Base-by-base conservation (phyloP, 2,888 invertebrate species). In the Monopis laevigella region DNA sequence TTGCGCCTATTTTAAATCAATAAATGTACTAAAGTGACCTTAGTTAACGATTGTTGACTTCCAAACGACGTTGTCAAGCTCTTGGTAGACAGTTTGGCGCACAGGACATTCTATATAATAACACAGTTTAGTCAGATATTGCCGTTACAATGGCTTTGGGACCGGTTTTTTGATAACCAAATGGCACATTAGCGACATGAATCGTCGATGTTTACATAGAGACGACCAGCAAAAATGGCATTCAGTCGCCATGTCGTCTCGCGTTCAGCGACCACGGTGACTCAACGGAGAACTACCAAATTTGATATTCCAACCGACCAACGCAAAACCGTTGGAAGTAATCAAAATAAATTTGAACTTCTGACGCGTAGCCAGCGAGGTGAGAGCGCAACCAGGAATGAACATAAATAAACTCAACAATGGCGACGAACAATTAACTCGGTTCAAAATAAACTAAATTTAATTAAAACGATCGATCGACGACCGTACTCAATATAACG, bases 241-340 rank as follows among this genome's bases (percentile, higher is more conserved):
- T 32, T 3, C 21, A 17, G 12, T 36, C 36, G 21, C 18, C n/a
- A n/a, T n/a, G n/a, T n/a, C n/a, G n/a, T n/a, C 18, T 17, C 14
- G 42, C 28, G 42, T 38, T 36, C 35, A 41, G 11, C 26, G 41
- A 30, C 36, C 38, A 18, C 38, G 38, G 12, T 42, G 42, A 42
- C 42, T 42, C 42, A 42, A 29, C 11, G 12, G 3, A n/a, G 17
- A 29, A 28, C 28, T 13, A 30, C 42, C 17, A 29, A 40, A 40
- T 18, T 40, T 40, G 18, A 29, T 40, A 40, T 40, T 27, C 40
- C 26, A 28, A 11, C 18, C 28, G 19, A 29, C 40, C 27, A n/a
- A 32, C 26, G 6, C 35, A 12, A 34, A 34, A 41, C 41, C 41
- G 42, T 42, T 42, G 42, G 35, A 32, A 18, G 12, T 11, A 16